Percentiles rank a stretch among this genome's conserved stretches.
These are phyloP conservation scores for Cavia porcellus DNA, from an alignment of 2,113 vertebrate genomes.

Conservation along the genomic window DNA sequence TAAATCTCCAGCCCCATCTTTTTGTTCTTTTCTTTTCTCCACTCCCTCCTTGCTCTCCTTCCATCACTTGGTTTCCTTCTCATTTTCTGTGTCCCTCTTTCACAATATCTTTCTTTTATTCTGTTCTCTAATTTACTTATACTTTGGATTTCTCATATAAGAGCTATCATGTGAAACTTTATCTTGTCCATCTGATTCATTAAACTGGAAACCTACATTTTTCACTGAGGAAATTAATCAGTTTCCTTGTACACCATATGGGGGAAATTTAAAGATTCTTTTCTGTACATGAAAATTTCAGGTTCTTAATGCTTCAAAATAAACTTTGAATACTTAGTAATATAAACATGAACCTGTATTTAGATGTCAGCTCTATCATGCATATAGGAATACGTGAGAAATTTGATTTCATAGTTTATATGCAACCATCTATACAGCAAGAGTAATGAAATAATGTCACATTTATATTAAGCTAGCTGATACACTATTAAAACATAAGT, in stretches of 20 bases:
- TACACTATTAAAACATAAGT: not conserved
- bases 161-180: not conserved
- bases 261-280: not conserved
- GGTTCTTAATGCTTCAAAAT: not conserved
- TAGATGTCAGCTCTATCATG: not conserved
- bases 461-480: not conserved
- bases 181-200: not conserved
- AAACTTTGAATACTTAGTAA: not conserved
- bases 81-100: not conserved
- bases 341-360: not conserved
- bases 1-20: too few relatives aligned
- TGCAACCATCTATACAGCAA: not conserved
- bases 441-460: not conserved
- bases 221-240: not conserved
- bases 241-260: not conserved
- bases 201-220: not conserved
- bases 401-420: not conserved
- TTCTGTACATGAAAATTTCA: not conserved
- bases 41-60: too few relatives aligned
- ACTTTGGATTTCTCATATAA: too few relatives aligned
- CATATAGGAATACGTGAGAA: not conserved
- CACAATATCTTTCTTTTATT: not conserved
- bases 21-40: too few relatives aligned
- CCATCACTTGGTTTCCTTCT: too few relatives aligned
- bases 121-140: not conserved